Evolutionary conservation across 2,113 vertebrate genomes (phyloP).

Genomic region (Platysternon megacephalum): DNA sequence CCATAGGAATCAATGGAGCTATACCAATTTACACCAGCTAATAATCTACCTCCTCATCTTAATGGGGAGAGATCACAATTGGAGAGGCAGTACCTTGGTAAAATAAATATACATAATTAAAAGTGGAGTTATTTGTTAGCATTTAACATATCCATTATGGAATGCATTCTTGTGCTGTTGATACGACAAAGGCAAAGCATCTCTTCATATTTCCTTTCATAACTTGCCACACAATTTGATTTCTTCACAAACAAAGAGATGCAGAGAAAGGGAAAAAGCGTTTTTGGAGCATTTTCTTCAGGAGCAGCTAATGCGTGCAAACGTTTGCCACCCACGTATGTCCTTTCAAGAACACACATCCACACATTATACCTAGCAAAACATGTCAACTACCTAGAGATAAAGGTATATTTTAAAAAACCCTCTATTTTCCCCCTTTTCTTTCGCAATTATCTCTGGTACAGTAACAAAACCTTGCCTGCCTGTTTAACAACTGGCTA

Average conservation of each 20-base stretch:
- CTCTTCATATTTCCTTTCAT: background rate
- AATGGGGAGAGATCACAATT: background rate
- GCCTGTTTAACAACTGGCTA: background rate
- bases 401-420: background rate
- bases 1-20: background rate
- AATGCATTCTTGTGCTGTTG: no score
- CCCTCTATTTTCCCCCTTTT: background rate
- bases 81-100: background rate
- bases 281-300: background rate
- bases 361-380: background rate
- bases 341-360: background rate
- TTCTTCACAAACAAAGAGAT: background rate
- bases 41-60: background rate
- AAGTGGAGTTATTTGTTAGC: background rate
- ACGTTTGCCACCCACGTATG: background rate
- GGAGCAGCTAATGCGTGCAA: background rate
- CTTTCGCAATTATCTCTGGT: background rate
- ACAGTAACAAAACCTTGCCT: background rate
- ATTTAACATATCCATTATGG: background rate
- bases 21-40: background rate
- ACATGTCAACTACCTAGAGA: background rate
- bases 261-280: background rate
- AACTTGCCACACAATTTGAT: background rate
- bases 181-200: background rate
- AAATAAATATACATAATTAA: background rate